Evolutionary conservation across 2,888 invertebrate species (phyloP), one percentile per base, ranked within the genome.

Genomic region (Prionchulus punctatus): DNA sequence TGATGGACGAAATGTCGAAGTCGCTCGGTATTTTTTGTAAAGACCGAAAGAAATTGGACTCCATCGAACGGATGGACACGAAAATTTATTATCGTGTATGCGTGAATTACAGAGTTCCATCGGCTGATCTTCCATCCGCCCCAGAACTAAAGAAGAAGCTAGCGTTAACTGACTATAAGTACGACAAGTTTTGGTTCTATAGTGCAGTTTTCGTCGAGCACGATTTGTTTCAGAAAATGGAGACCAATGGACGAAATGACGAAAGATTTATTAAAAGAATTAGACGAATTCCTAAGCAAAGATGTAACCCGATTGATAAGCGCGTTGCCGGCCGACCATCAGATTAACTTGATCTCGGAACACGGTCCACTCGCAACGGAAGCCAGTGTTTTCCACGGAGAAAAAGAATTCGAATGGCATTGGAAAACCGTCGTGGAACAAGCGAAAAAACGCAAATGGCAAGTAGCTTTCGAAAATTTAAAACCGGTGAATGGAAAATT

Each of bases 1-100:
- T 53, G 25, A 53, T 53, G 53, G 42, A 53, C 53, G 53, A 21
- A 18, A 1, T 53, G n/a, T 3, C 43, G 42, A 49, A 25, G 26
- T 2, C 27, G 42, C 12, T 12, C 42, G 12, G 12, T 18, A 18
- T 15, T 18, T n/a, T n/a, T n/a, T n/a, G n/a, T n/a, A n/a, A n/a
- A n/a, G n/a, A n/a, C n/a, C n/a, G n/a, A n/a, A n/a, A n/a, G n/a
- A n/a, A n/a, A n/a, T n/a, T n/a, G n/a, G n/a, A n/a, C n/a, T n/a
- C n/a, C n/a, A n/a, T n/a, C n/a, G n/a, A n/a, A n/a, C n/a, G n/a
- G n/a, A n/a, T n/a, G n/a, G n/a, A n/a, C n/a, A n/a, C n/a, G n/a
- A n/a, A n/a, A n/a, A n/a, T n/a, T n/a, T n/a, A n/a, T n/a, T n/a
- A n/a, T n/a, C n/a, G n/a, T n/a, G n/a, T n/a, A n/a, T n/a, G n/a